Evolutionary conservation across 2,113 vertebrate species (phyloP), one percentile per base, ranked within the genome.

Genomic region (Ranitomeya imitator): DNA sequence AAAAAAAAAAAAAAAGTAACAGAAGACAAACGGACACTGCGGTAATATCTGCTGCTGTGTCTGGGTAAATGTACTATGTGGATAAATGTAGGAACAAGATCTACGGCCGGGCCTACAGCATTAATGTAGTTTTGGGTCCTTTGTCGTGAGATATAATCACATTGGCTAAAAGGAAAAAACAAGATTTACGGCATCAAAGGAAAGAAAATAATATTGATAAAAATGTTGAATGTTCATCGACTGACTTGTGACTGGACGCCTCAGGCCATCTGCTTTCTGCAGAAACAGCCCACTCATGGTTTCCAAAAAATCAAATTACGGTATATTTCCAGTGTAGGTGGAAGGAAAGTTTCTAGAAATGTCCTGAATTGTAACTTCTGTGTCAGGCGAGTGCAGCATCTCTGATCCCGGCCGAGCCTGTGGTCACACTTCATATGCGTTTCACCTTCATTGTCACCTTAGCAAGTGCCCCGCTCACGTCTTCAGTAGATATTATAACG

Each of bases 371-470:
- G 4, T 55, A 26, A n/a, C 19, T n/a, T 67, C 7, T 63, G 16
- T 65, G 57, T 79, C 21, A 12, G 31, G 31, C 19, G 15, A 12
- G 21, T 84, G 82, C 65, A 54, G 79, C 79, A 55, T n/a, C 63
- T 69, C 21, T 26, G 67, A 54, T 16, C 37, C 61, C 14, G 51
- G 37, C 10, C 15, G 37, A 45, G 61, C 67, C 81, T 45, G 31
- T 52, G 4, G 37, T 67, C 76, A 65, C 82, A 79, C 87, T 61
- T 63, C 78, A 69, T 65, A 19, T 52, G 73, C 26, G 51, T n/a
- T 23, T 79, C 52, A 67, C 87, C 87, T 88, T 85, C 87, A 85
- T 85, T 21, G 73, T 76, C 45, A 76, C 73, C 63, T 37, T 45
- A 60, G 55, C 55, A 87, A 65, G 57, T 83, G 37, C 67, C 52